Percentiles rank a stretch among this genome's conserved stretches.
phyloP scores from a whole-genome alignment of 2,888 invertebrate genomes.

The Aphodius sticticus region DNA sequence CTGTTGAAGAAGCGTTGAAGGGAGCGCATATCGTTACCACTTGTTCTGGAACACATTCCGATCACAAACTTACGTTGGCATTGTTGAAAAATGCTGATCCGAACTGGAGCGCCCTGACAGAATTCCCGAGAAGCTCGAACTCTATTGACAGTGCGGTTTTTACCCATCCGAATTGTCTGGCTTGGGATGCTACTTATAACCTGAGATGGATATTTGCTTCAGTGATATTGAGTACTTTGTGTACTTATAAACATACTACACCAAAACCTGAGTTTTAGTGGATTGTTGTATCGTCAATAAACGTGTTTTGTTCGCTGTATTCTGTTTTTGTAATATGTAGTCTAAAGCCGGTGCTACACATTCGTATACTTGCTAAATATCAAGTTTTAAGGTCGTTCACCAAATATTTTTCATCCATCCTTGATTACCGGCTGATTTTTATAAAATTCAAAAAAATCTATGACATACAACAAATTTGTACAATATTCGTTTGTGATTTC shows the following conservation, averaged over 20 bases:
- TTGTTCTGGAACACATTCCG: background rate
- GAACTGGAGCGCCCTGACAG: conserved; percentile 25
- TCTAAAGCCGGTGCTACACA: too few species aligned
- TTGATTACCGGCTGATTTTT: too few species aligned
- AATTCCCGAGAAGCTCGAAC: conserved; percentile 22
- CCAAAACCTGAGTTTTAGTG: conserved; percentile 11
- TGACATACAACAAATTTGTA: too few species aligned
- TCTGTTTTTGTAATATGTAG: too few species aligned
- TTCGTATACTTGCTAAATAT: too few species aligned
- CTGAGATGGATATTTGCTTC: conserved; percentile 32
- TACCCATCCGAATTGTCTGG: conserved; percentile 20
- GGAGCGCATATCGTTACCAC: conserved; percentile 28
- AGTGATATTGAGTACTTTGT: conserved; percentile 25
- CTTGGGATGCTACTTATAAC: conserved; percentile 30
- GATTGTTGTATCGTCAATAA: background rate
- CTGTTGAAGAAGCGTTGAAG: conserved; percentile 8
- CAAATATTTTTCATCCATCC: too few species aligned
- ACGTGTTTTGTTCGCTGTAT: too few species aligned
- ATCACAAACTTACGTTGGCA: conserved; percentile 19
- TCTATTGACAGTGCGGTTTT: conserved; percentile 20
- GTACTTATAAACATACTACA: conserved; percentile 26
- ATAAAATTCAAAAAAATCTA: too few species aligned
- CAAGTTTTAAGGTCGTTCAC: too few species aligned
- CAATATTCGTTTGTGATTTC: too few species aligned
- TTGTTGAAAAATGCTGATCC: conserved; percentile 12